Base-by-base conservation (phyloP, 2,888 invertebrate species). In the Deilephila elpenor region DNA sequence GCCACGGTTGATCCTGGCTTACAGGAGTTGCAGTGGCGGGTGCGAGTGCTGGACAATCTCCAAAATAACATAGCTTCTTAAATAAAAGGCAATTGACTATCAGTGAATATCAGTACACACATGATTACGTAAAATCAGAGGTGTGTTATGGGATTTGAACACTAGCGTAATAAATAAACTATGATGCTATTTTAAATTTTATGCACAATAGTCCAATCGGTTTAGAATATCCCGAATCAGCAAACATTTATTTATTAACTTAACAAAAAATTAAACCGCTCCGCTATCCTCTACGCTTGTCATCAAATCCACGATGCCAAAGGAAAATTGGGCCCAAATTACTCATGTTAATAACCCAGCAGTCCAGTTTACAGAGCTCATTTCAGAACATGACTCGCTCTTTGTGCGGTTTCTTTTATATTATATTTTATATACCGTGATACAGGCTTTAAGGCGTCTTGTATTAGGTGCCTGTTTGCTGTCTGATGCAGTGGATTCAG, bases 271-370 rank as follows among this genome's bases (percentile, higher is more conserved):
- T 19, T 1, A 4, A 51, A 67, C 20, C 51, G 25, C 62, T 62
- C 34, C 19, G 6, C 44, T 51, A 17, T 17, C 20, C 25, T 67
- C 67, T 25, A 6, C 25, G 20, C 67, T 17, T 17, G 3, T 67
- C 17, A 67, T 1, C 67, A 51, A 25, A 67, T 5, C 8, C 67
- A 11, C 67, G 17, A 25, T 51, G 6, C 25, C 6, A 51, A 51
- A 67, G 59, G 73, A 74, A 77, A 75, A 75, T 77, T 76, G 74
- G 75, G 72, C 74, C 74, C 77, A 75, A 78, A 79, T 79, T 76
- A 78, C 78, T 78, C 78, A 78, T 79, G 78, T 78, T 78, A 78
- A 79, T 78, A 78, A 77, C 79, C 74, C 70, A 60, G 71, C 74
- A 72, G 71, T 75, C 73, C 74, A 74, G 73, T 77, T 75, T 71